Evolutionary conservation across 30 jellyfish, hydroid and myxozoan genomes (phyloP), one percentile per base, ranked within the genome.

Genomic region (Aurelia aurita complex sp. Pacific): DNA sequence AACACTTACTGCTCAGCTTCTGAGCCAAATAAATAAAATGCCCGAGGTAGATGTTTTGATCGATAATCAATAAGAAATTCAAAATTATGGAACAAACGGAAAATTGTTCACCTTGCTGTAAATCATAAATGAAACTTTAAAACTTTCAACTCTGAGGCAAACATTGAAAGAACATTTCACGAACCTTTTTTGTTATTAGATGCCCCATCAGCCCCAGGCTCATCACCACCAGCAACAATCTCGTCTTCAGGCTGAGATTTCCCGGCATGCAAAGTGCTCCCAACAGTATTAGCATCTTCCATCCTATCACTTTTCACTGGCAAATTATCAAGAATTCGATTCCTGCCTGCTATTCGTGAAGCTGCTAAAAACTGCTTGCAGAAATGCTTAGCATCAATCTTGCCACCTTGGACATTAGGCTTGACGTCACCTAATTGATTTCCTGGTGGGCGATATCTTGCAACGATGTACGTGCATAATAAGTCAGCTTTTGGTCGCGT

Each of bases 141-240:
- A 23, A 23, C 29, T 23, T 23, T 23, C 57, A 46, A 46, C 57
- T 4, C 14, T 5, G 8, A 40, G 8, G 15, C 14, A 46, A 46
- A 46, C 12, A 46, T 7, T 46, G 11, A 8, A 46, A 46, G 2
- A 46, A 2, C 57, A 6, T 4, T 15, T n/a, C 13, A 50, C 82
- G n/a, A 2, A 82, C 97, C 97, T 68, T 75, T 83, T 50, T 90
- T 89, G 76, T 89, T 89, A 9, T 34, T 77, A 9, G 97, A 73
- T 1, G 97, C 90, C 1, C 92, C 97, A 69, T 88, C 97, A 13
- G 73, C 86, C n/a, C 88, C 97, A 36, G 96, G 83, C 46, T 69
- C 76, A 52, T 87, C 96, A 0, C 96, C 96, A 7, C 96, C 96
- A 29, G 91, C 81, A 3, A 70, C 76, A 14, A 71, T 52, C 53